Base-by-base conservation (phyloP, 2,888 invertebrate genomes). In the Aleiodes testaceus region DNA sequence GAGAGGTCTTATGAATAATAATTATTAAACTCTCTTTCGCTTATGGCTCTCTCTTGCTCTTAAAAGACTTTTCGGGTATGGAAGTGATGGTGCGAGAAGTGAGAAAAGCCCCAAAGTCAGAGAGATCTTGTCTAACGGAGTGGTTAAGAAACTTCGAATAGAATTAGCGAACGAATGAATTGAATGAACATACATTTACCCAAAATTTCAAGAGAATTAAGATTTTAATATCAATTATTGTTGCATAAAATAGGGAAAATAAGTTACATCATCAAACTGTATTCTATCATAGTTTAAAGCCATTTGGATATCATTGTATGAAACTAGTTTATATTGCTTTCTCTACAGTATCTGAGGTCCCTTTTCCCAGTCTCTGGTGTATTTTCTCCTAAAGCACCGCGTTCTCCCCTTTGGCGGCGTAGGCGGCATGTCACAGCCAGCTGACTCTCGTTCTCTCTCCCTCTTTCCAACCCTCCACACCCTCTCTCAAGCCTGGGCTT, bases 341-440 rank as follows among this genome's bases (percentile, higher is more conserved):
- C n/a, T 65, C 47, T 16, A 47, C 47, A 50, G 53, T 70, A 74
- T 53, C 68, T 77, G 77, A 79, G 78, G 80, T 79, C 81, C 81
- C 81, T 82, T 83, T 82, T 75, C 78, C 80, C 80, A 81, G 80
- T 81, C 82, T 81, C 81, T 77, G 81, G 80, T 81, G 79, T 63
- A 22, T 45, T 63, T 36, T 9, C 79, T 83, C 80, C 85, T 83
- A 82, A 63, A 85, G 82, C 79, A n/a, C 79, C 81, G 80, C 82
- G 82, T 81, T 84, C 36, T 84, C 83, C 85, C 83, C 85, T 85
- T 85, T 84, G 82, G 82, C 80, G 79, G 82, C 80, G 83, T 83
- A 83, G 85, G 83, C 82, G 83, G 84, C 86, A 84, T 86, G 87
- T 87, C 87, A 87, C 82, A 84, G 80, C 84, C 87, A 87, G 87